Evolutionary conservation across 1,140 invertebrate genomes (phyloP), one percentile per base, ranked within the genome.

Genomic region (Pollicipes pollicipes): DNA sequence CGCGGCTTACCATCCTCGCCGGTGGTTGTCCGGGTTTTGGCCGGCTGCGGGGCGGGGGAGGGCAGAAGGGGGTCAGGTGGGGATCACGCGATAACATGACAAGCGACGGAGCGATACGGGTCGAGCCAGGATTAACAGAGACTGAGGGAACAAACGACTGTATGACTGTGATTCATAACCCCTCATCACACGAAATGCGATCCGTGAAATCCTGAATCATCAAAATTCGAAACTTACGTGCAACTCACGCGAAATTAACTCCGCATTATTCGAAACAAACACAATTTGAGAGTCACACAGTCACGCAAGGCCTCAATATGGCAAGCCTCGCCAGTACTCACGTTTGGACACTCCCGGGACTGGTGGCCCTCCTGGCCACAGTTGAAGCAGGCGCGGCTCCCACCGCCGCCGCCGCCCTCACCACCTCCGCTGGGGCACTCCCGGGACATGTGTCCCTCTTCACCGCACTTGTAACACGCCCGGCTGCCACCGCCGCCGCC

Each of bases 311-410:
- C n/a, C n/a, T n/a, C n/a, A n/a, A n/a, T n/a, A n/a, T n/a, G n/a
- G n/a, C n/a, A n/a, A n/a, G n/a, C n/a, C n/a, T n/a, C n/a, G n/a
- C n/a, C n/a, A 32, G 70, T 73, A 66, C 28, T 73, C 13, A 73
- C 76, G 68, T 73, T 78, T 6, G 78, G 77, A 70, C 78, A 81
- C 35, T 81, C 78, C 30, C 78, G 72, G n/a, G 75, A 73, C 70
- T 80, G 78, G 37, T 81, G 78, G 4, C 77, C 77, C 13, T 76
- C 73, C 71, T 79, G 76, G 2, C 76, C 77, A 75, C 78, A 79
- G 69, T 70, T 70, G 31, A 26, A 70, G 45, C 45, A 70, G 21
- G 16, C 64, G 16, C 31, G 29, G 32, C 69, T 31, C 16, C 69
- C 69, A 21, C 75, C 72, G 69, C 71, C 69, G n/a, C 75, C 72